Evolutionary conservation across 1,140 invertebrate genomes (phyloP).

Genomic region (Helicoverpa zea): DNA sequence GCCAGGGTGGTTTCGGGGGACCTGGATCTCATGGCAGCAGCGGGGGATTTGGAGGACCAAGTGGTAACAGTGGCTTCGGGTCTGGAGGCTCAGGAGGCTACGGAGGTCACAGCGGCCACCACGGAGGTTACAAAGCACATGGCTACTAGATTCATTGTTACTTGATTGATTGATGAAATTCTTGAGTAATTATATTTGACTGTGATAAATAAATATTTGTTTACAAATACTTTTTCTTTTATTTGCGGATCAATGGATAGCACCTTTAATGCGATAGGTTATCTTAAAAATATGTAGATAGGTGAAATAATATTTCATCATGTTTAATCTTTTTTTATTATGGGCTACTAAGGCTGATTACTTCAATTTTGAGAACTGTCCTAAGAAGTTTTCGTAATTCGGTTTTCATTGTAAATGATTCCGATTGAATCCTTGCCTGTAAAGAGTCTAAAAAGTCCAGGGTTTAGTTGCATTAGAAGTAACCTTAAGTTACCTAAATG

Average conservation of each 20-base stretch:
- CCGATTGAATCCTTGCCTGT: too few relatives aligned
- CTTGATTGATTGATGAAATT: neutral
- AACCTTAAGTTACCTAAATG: too few relatives aligned
- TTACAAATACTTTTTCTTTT: neutral
- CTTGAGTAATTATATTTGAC: neutral
- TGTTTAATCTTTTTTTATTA: neutral
- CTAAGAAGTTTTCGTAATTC: too few relatives aligned
- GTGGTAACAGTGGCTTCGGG: neutral
- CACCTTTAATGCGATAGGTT: neutral
- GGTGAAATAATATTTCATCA: neutral
- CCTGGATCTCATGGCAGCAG: slow-evolving; percentile 24
- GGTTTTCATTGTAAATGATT: too few relatives aligned
- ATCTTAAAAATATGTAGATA: neutral
- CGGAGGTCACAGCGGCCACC: slow-evolving; percentile 1
- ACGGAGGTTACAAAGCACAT: slow-evolving; percentile 44
- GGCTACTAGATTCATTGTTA: slow-evolving; percentile 31
- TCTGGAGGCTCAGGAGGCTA: slow-evolving; percentile 4
- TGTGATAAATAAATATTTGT: neutral
- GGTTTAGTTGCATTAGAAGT: too few relatives aligned
- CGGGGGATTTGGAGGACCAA: slow-evolving; percentile 17
- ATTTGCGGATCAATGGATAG: neutral
- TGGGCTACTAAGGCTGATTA: neutral
- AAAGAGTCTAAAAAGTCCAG: too few relatives aligned
- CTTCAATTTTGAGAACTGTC: neutral
- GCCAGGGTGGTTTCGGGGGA: slow-evolving; percentile 8